Base-by-base conservation (phyloP, 2,888 invertebrate species). In the Rhodophaea formosa region DNA sequence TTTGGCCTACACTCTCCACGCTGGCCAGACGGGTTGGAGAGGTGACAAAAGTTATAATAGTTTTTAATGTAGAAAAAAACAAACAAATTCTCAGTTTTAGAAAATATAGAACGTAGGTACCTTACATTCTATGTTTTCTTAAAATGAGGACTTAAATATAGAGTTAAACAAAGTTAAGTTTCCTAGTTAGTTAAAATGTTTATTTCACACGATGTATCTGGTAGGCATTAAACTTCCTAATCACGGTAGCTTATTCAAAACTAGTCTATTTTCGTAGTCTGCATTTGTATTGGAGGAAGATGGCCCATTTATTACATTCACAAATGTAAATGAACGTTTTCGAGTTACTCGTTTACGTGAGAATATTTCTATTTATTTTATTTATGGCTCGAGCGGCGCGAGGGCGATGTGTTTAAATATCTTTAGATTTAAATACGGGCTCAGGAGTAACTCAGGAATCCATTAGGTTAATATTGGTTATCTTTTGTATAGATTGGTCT, bases 321-420 rank as follows among this genome's bases (percentile, higher is more conserved):
- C 84, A 82, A 84, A 88, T 88, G 86, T 89, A 88, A 90, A 89
- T 88, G 86, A 86, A 89, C 84, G 88, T 80, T 82, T 86, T 83
- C 83, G 84, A 82, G 79, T 86, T 88, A 86, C 86, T 82, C 83
- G 86, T 78, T 88, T 89, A 89, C 90, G 90, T 91, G 90, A 91
- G 89, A 90, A 90, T 90, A 91, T 91, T 88, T 89, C 86, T 90
- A 88, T 90, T 90, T 89, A 88, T 89, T 89, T 90, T 88, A 90
- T 91, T 90, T 90, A 90, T 88, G 89, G 89, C 77, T 74, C 74
- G 82, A 79, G 77, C 75, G 75, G 80, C 72, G 83, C 86, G 86
- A 86, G 85, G 86, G 86, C 81, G 87, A 84, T 88, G 85, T 83
- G 85, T 87, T 88, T 83, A 89, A 89, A 89, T 89, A 89, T 87